Evolutionary conservation across 2,888 invertebrate genomes (phyloP).

Genomic region (Pristionchus entomophagus): DNA sequence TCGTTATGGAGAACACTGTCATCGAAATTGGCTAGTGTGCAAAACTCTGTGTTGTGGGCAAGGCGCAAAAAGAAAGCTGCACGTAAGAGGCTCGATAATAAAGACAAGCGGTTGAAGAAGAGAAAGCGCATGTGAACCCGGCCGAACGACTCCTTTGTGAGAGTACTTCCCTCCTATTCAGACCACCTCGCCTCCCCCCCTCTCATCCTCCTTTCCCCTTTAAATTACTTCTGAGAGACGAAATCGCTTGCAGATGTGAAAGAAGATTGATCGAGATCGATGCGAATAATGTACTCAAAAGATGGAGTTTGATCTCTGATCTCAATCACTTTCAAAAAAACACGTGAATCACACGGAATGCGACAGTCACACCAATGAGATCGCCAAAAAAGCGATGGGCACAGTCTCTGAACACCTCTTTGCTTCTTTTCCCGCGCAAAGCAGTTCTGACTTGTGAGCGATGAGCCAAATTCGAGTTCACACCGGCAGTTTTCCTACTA

Average conservation of each 20-base stretch:
- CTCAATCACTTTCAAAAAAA: too few species aligned
- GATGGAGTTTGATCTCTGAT: too few species aligned
- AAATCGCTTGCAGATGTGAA: conserved; percentile 22
- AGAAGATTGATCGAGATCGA: background rate
- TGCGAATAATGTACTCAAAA: background rate
- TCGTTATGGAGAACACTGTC: background rate
- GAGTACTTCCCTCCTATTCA: background rate
- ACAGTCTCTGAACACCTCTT: background rate
- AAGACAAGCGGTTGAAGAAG: background rate
- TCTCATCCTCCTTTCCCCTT: background rate
- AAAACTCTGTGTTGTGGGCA: too few species aligned
- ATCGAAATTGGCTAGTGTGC: background rate
- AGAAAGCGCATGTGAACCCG: background rate
- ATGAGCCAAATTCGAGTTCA: conserved; percentile 6
- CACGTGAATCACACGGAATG: too few species aligned
- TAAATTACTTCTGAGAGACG: conserved; percentile 2
- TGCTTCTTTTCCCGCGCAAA: background rate
- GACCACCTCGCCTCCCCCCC: background rate
- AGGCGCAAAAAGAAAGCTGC: background rate
- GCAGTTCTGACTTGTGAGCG: background rate
- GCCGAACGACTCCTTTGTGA: background rate
- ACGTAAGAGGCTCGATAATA: background rate
- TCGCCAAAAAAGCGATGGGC: background rate
- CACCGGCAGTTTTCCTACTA: background rate
- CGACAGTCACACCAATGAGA: background rate